These are phyloP conservation scores for Bolinopsis microptera DNA, from an alignment of 37 sponge, comb jelly and placozoan species.

Conservation along the genomic window DNA sequence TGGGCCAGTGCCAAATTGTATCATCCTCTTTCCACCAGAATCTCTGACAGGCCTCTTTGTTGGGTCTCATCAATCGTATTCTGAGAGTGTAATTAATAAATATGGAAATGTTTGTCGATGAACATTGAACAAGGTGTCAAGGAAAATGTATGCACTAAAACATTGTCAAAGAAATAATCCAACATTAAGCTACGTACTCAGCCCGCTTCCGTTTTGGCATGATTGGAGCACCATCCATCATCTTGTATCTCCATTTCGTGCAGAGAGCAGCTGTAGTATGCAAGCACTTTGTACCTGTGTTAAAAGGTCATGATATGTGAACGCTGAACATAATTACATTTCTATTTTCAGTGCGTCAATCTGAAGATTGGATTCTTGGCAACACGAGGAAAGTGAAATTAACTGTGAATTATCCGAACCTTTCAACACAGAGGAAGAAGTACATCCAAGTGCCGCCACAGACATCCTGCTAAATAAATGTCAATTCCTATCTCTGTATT, in stretches of 20 bases:
- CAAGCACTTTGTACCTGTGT: background rate
- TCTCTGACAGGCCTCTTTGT: conserved; percentile 43
- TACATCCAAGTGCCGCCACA: background rate
- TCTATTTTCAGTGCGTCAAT: too few species aligned
- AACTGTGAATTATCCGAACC: too few species aligned
- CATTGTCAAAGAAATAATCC: too few species aligned
- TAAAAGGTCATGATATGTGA: too few species aligned
- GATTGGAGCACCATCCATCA: conserved; percentile 45
- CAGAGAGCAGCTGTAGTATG: background rate
- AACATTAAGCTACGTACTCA: conserved; percentile 11
- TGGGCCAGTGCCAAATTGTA: conserved; percentile 64
- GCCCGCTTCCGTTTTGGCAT: conserved; percentile 21
- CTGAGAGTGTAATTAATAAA: background rate
- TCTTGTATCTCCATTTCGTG: conserved; percentile 54
- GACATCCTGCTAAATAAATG: background rate
- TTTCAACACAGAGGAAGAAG: background rate
- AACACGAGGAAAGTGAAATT: too few species aligned
- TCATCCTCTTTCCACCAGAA: conserved; percentile 65
- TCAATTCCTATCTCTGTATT: background rate
- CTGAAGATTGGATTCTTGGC: too few species aligned
- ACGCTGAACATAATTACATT: too few species aligned
- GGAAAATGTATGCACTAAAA: too few species aligned
- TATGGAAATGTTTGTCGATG: background rate
- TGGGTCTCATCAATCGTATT: conserved; percentile 36
- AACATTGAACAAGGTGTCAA: too few species aligned